Evolutionary conservation across 2,888 invertebrate genomes (phyloP).

Genomic region (Harpalus rufipes): DNA sequence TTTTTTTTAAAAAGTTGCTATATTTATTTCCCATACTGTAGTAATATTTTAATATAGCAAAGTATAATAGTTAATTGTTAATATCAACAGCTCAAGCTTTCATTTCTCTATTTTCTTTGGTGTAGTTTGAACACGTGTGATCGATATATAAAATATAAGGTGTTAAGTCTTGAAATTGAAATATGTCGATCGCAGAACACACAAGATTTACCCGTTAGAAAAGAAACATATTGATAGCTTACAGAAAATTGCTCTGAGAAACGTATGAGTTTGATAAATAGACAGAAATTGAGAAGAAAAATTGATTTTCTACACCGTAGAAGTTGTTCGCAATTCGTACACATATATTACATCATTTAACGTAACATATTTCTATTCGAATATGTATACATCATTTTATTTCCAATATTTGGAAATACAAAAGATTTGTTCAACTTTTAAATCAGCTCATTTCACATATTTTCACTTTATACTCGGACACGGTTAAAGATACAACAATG

Average conservation of each 20-base stretch:
- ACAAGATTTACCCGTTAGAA: background rate
- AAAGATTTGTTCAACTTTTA: too few species aligned
- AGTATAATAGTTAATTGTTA: too few species aligned
- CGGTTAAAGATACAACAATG: too few species aligned
- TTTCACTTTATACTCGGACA: too few species aligned
- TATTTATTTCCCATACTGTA: too few species aligned
- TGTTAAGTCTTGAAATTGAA: background rate
- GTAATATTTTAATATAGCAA: too few species aligned
- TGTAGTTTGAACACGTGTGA: background rate
- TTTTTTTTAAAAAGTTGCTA: too few species aligned
- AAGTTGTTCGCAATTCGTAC: background rate
- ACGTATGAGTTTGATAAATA: background rate
- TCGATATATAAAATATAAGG: background rate
- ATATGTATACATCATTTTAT: too few species aligned
- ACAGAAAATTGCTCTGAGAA: background rate
- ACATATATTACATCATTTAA: background rate
- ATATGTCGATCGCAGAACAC: background rate
- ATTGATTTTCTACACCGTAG: background rate
- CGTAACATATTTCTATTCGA: background rate
- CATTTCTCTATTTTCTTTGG: background rate
- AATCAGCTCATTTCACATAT: too few species aligned
- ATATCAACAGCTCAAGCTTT: too few species aligned
- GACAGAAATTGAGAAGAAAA: background rate
- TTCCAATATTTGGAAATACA: too few species aligned
- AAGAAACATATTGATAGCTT: slow-evolving; percentile 2